Conservation (phyloP, 2,113 vertebrate genomes). For the Neogale vison region DNA sequence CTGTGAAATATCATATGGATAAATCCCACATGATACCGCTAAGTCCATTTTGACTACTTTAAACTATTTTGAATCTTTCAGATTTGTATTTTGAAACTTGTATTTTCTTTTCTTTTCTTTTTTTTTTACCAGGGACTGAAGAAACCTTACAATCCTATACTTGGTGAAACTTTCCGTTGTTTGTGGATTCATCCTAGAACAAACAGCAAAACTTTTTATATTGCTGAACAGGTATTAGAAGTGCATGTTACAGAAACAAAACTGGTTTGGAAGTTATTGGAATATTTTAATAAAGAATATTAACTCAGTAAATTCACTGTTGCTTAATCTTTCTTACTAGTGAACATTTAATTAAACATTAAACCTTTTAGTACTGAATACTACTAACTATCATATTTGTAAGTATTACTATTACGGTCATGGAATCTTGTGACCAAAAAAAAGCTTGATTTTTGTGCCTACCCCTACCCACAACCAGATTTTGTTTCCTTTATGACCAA, state of each 20-base stretch:
- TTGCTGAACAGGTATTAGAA: slow-evolving; percentile 94
- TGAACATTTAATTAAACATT: neutral
- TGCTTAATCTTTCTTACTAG: slow-evolving; percentile 26
- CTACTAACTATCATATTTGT: neutral
- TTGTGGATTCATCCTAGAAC: slow-evolving; percentile 97
- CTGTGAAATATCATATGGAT: slow-evolving; percentile 20
- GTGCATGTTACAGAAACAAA: slow-evolving; percentile 32
- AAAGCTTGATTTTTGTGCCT: neutral
- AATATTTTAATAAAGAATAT: slow-evolving; percentile 43
- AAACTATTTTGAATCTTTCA: slow-evolving; percentile 43
- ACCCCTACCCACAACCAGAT: neutral
- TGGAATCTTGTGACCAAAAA: slow-evolving; percentile 15
- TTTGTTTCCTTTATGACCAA: neutral
- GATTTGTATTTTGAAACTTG: slow-evolving; percentile 32
- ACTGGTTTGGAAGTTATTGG: neutral
- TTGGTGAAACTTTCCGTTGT: slow-evolving; percentile 97
- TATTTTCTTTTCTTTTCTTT: neutral
- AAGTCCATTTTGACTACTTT: slow-evolving; percentile 2
- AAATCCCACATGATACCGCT: neutral
- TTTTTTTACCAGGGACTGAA: slow-evolving; percentile 91
- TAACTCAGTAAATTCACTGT: slow-evolving; percentile 25
- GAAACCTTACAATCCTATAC: slow-evolving; percentile 99
- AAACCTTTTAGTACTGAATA: neutral
- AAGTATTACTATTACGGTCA: neutral
- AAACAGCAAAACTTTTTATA: slow-evolving; percentile 98